phyloP scores from a whole-genome alignment of 2,797 vertebrate genomes.

The Amazonetta brasiliensis region DNA sequence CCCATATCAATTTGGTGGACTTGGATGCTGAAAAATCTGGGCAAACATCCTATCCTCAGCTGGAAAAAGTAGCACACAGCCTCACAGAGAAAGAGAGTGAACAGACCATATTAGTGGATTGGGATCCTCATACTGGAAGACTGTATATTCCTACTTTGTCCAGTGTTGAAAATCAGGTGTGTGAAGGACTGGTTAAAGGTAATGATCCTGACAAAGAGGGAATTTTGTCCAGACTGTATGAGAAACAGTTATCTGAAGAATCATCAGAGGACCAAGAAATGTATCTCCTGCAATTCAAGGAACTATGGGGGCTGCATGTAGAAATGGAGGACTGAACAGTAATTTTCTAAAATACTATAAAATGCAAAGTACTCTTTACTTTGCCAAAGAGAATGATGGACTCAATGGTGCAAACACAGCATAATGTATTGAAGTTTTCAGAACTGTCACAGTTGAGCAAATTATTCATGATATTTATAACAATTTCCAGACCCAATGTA shows the following conservation, averaged over 20 bases:
- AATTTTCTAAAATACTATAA: neutral
- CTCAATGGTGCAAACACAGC: neutral
- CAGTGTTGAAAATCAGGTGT: neutral
- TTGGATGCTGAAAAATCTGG: neutral
- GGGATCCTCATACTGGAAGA: constrained; percentile 72
- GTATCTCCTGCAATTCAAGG: constrained; percentile 71
- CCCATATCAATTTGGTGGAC: neutral
- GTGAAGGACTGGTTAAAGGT: neutral
- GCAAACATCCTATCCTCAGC: neutral
- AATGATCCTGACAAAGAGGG: neutral
- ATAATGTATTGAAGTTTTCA: neutral
- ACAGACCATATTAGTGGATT: constrained; percentile 57
- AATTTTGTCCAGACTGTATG: constrained; percentile 69
- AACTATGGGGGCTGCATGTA: constrained; percentile 78
- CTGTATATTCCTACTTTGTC: constrained; percentile 67
- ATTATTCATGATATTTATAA: neutral
- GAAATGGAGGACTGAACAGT: constrained; percentile 70
- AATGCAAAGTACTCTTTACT: neutral
- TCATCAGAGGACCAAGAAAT: constrained; percentile 43
- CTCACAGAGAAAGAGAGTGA: neutral
- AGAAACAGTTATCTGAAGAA: neutral
- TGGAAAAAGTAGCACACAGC: neutral
- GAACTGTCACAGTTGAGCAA: neutral
- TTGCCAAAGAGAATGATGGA: neutral
- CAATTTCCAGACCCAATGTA: neutral